A percentile compares a stretch with the other conserved stretches of the same genome.
Evolutionary conservation across 2,888 invertebrate genomes (phyloP).

Genomic region (Conus canariensis): DNA sequence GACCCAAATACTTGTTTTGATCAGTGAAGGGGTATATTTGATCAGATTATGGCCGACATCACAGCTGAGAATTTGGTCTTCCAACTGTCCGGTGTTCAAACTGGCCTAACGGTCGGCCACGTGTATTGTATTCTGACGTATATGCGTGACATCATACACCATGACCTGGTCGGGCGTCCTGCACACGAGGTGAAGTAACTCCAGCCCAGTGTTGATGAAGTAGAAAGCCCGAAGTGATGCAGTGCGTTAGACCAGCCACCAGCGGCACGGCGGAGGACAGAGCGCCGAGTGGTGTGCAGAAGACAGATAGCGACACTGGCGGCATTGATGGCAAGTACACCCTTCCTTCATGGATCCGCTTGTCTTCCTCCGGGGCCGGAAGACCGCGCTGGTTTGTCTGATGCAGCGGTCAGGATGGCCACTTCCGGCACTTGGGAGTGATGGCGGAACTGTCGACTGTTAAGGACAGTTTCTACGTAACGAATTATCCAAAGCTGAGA

Average conservation of each 20-base stretch:
- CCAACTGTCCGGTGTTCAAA: too few relatives aligned
- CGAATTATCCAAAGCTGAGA: not conserved
- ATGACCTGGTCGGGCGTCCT: too few relatives aligned
- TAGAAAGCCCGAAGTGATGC: too few relatives aligned
- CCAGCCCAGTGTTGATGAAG: too few relatives aligned
- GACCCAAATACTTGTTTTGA: too few relatives aligned
- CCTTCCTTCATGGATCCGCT: not conserved
- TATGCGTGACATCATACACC: too few relatives aligned
- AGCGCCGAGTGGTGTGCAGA: not conserved
- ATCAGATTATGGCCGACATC: too few relatives aligned
- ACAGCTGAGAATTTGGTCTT: too few relatives aligned
- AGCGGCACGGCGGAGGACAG: not conserved
- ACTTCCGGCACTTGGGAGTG: not conserved
- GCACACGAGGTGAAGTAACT: too few relatives aligned
- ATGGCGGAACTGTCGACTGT: not conserved
- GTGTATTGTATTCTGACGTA: too few relatives aligned
- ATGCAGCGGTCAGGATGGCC: not conserved
- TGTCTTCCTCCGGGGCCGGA: not conserved
- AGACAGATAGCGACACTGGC: slow-evolving; percentile 2
- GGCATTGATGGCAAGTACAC: not conserved
- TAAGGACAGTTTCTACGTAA: not conserved
- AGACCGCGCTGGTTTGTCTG: not conserved
- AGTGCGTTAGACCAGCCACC: not conserved
- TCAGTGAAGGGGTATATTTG: too few relatives aligned
- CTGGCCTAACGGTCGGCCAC: too few relatives aligned